Base-by-base conservation (phyloP, 2,888 invertebrate species). In the Tetragonisca angustula region DNA sequence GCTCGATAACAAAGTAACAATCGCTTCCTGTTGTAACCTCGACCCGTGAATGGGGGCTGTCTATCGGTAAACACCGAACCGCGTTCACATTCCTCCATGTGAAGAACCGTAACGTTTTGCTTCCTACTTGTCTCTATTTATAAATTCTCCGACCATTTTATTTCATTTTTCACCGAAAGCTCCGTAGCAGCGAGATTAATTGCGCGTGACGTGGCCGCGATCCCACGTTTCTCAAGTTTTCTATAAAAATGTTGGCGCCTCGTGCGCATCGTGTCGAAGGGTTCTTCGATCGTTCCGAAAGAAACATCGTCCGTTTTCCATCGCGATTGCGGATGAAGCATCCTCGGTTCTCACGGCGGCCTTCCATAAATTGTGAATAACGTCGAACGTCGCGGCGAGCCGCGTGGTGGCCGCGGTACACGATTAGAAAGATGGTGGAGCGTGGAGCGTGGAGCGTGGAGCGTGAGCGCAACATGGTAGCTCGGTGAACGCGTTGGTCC, bases 1-100 rank as follows among this genome's bases (percentile, higher is more conserved):
- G 85, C 86, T 75, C 82, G 87, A 90, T 90, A 90, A 82, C 88
- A 84, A 85, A 89, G 84, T 83, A 85, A 86, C 82, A 80, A 87
- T 89, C 81, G 86, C 77, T 89, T 90, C 90, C 90, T 86, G 88
- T 77, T 73, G 84, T n/a, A 72, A 79, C 56, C 52, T 54, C 52
- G 71, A 61, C 64, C 56, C 73, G 62, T 17, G 81, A 36, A 72
- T 69, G 80, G 19, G 19, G 32, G 49, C 56, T 59, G 62, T 67
- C 67, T 61, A 71, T 71, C 61, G 81, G 49, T 83, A 81, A 81
- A 81, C 81, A 56, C 19, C 56, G 68, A 77, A 65, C 72, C 27
- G 50, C 65, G 24, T 83, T 81, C 67, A 27, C 27, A 36, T 50
- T 27, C 27, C 36, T 27, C 43, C 15, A 36, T 64, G n/a, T 3